Evolutionary conservation across 2,113 vertebrate species (phyloP).

Genomic region (Syrmaticus mikado): DNA sequence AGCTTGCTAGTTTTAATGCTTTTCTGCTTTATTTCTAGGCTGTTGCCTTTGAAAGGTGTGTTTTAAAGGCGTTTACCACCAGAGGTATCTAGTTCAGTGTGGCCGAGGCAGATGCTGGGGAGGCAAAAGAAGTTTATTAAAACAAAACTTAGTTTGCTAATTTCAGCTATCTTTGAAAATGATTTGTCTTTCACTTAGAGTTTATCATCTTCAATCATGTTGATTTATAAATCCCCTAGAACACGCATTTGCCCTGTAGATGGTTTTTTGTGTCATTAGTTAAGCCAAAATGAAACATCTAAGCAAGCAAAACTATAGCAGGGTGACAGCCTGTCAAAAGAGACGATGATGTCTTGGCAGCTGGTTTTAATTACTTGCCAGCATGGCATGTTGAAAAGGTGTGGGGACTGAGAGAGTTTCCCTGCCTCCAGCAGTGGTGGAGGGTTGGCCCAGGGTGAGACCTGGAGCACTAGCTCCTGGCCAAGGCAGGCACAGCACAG

Average conservation of each 20-base stretch:
- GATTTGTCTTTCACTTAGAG: neutral
- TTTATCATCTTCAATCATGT: neutral
- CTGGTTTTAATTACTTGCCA: neutral
- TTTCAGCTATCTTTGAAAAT: neutral
- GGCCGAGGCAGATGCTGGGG: neutral
- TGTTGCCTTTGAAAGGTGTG: neutral
- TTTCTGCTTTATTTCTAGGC: neutral
- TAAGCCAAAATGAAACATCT: neutral
- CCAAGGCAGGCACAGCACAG: neutral
- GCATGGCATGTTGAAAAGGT: rapidly evolving
- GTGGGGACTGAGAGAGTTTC: neutral
- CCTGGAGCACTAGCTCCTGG: neutral
- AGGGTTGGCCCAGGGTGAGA: rapidly evolving
- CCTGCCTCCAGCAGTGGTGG: rapidly evolving
- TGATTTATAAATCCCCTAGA: neutral
- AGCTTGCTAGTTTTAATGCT: neutral
- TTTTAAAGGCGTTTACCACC: neutral
- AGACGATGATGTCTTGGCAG: rapidly evolving
- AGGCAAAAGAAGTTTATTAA: neutral
- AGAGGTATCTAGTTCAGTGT: neutral
- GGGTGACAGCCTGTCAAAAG: neutral
- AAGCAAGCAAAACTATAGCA: rapidly evolving
- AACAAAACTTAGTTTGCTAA: neutral
- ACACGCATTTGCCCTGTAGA: neutral
- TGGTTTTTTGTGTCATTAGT: neutral